Evolutionary conservation across 2,113 vertebrate species (phyloP).

Genomic region (Salvator merianae): DNA sequence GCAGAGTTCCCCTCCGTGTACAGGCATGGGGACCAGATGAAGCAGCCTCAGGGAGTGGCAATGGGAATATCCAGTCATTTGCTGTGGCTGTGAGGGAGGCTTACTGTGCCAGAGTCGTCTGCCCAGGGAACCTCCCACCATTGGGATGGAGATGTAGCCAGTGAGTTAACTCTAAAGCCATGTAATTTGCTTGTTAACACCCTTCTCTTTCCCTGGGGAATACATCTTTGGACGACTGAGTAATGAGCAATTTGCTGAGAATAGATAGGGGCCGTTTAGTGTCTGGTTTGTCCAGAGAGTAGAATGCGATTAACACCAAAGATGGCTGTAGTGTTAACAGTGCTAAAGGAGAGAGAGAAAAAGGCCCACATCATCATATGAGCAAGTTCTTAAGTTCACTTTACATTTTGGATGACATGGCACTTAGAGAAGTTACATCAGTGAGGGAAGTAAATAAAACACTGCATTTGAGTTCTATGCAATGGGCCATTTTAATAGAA

Average conservation of each 20-base stretch:
- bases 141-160: no score
- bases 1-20: no score
- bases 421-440: slow-evolving; percentile 30
- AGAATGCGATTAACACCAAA: not conserved
- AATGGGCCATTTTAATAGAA: slow-evolving; percentile 47
- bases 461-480: slow-evolving; percentile 33
- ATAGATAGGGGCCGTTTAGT: not conserved
- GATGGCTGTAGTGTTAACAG: not conserved
- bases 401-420: slow-evolving; percentile 6
- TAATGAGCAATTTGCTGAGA: not conserved
- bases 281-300: not conserved
- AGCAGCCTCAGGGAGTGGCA: no score
- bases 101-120: no score
- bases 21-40: no score
- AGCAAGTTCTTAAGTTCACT: slow-evolving; percentile 19
- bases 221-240: not conserved
- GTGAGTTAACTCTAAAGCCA: no score
- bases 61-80: no score
- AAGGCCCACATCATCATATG: not conserved
- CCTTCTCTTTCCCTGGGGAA: not conserved
- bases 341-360: not conserved
- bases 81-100: no score
- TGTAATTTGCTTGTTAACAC: no score
- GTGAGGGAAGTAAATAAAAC: slow-evolving; percentile 55
- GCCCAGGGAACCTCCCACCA: no score